phyloP scores from a whole-genome alignment of 2,113 vertebrate genomes.

The Thomomys bottae region DNA sequence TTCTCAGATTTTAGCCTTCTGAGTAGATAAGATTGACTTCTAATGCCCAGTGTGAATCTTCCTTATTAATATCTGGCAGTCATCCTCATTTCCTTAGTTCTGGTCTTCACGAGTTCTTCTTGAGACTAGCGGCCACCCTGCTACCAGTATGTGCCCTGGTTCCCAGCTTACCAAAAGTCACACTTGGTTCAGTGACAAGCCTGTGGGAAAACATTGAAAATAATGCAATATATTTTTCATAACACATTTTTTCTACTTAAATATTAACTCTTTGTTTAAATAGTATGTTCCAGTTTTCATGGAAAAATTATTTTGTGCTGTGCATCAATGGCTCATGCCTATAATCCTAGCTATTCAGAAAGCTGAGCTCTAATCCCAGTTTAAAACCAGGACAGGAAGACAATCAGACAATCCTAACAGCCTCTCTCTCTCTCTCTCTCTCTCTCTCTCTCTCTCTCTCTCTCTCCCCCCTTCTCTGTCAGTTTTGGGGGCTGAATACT shows the following conservation, averaged over 20 bases:
- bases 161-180: background rate
- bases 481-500: too few species aligned
- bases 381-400: too few species aligned
- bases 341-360: too few species aligned
- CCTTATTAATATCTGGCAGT: background rate
- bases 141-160: too few species aligned
- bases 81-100: background rate
- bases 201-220: slow-evolving; percentile 5
- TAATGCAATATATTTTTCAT: background rate
- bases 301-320: background rate
- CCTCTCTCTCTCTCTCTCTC: too few species aligned
- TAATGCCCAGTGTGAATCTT: background rate
- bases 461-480: too few species aligned
- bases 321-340: too few species aligned
- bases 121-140: background rate
- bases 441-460: too few species aligned
- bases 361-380: too few species aligned
- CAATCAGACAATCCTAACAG: too few species aligned
- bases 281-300: background rate
- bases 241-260: background rate
- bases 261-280: background rate
- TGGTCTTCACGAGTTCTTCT: background rate
- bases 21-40: background rate
- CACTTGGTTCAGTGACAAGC: background rate
- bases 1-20: too few species aligned